A percentile compares a stretch with the other conserved stretches of the same genome.
These are phyloP conservation scores for Mnemiopsis leidyi DNA, from an alignment of 37 sponge, comb jelly and placozoan species.

Conservation along the genomic window DNA sequence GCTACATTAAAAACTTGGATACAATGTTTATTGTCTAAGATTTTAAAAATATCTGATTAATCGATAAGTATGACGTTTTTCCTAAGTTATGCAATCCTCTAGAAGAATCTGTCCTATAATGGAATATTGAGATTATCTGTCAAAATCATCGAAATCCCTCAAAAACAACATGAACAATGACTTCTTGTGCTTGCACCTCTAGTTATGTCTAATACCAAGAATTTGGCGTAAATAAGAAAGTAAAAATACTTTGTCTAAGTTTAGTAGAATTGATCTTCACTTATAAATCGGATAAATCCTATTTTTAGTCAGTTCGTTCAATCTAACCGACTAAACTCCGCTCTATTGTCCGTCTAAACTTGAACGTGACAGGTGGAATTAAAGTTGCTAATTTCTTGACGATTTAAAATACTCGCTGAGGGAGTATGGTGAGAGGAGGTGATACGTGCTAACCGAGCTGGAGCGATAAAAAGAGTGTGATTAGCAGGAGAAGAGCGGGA, in stretches of 20 bases:
- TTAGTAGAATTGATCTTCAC: not conserved
- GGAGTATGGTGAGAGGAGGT: not conserved
- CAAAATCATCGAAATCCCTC: no score
- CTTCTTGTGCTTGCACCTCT: no score
- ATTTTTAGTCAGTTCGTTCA: no score
- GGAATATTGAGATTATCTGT: no score
- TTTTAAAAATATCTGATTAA: not conserved
- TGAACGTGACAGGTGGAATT: no score
- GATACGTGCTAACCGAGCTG: not conserved
- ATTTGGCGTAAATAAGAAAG: not conserved
- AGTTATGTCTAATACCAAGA: no score
- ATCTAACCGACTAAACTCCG: no score
- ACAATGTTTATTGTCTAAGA: not conserved
- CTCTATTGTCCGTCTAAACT: no score
- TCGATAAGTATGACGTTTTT: not conserved
- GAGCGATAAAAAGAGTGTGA: not conserved
- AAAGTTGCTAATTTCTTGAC: not conserved
- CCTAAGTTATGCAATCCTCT: not conserved
- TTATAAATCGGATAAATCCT: not conserved
- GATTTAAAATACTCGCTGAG: not conserved
- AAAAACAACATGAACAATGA: no score
- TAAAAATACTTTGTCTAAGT: not conserved
- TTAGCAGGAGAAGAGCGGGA: not conserved
- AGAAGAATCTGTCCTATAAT: not conserved
- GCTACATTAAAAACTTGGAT: not conserved